phyloP scores from a whole-genome alignment of 2,797 vertebrate genomes.

The Tangara arthus region DNA sequence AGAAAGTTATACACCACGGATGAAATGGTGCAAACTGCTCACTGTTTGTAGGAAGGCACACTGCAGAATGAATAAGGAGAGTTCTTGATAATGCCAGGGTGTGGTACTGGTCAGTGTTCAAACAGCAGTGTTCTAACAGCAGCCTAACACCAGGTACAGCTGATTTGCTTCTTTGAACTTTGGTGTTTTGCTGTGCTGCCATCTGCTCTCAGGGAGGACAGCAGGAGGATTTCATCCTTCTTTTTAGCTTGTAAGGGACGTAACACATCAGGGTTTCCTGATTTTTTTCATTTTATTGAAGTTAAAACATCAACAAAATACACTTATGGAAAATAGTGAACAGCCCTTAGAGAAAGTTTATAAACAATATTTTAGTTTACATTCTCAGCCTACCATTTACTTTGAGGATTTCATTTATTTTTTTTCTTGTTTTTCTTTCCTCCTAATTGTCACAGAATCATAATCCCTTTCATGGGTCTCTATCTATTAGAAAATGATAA shows the following conservation, averaged over 20 bases:
- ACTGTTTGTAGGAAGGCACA: neutral
- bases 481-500: slow-evolving; percentile 34
- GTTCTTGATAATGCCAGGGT: neutral
- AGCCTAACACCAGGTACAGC: neutral
- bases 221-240: neutral
- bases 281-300: neutral
- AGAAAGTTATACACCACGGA: neutral
- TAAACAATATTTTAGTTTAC: neutral
- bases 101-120: neutral
- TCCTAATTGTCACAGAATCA: neutral
- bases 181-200: neutral
- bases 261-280: neutral
- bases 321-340: neutral
- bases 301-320: neutral
- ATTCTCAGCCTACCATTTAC: neutral
- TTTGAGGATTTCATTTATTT: neutral
- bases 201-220: neutral
- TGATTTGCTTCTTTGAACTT: neutral
- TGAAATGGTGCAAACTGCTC: neutral
- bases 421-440: neutral
- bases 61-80: neutral
- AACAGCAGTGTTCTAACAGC: neutral
- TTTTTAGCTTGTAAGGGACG: neutral
- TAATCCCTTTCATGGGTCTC: slow-evolving; percentile 4
- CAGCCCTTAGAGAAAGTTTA: neutral